phyloP scores from a whole-genome alignment of 2,797 vertebrate species.

The Sparidentex hasta region DNA sequence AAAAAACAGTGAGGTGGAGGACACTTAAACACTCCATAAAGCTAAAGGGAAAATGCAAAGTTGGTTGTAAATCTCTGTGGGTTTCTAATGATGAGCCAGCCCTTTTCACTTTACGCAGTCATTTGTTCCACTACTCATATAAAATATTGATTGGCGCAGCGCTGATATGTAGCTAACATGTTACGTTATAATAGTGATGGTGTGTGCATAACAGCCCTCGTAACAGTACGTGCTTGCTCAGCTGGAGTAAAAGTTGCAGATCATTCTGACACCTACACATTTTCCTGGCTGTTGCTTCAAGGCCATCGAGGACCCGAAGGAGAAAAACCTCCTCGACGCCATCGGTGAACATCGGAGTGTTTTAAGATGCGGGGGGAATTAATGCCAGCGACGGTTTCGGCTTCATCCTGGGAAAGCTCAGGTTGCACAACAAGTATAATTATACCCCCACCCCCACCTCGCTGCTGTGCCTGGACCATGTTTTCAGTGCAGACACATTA shows the following conservation, averaged over 20 bases:
- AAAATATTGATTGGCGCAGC: slow-evolving; percentile 29
- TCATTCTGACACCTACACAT: slow-evolving; percentile 18
- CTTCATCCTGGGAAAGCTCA: slow-evolving; percentile 54
- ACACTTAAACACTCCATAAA: neutral
- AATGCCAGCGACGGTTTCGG: slow-evolving; percentile 49
- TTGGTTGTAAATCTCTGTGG: slow-evolving; percentile 6
- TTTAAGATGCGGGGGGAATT: slow-evolving; percentile 46
- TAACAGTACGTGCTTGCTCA: slow-evolving; percentile 11
- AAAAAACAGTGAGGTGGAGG: slow-evolving; percentile 11
- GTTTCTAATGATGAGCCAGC: neutral
- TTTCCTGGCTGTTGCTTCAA: slow-evolving; percentile 18
- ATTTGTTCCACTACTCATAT: slow-evolving; percentile 25
- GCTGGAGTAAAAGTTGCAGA: slow-evolving; percentile 9
- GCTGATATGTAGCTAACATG: slow-evolving; percentile 25
- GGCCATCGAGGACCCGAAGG: neutral
- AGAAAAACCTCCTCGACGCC: slow-evolving; percentile 26
- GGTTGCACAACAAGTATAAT: slow-evolving; percentile 69
- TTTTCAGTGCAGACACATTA: slow-evolving; percentile 74
- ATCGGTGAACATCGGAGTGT: slow-evolving; percentile 39
- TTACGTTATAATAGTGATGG: slow-evolving; percentile 14
- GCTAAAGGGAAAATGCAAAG: neutral
- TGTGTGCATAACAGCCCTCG: slow-evolving; percentile 2
- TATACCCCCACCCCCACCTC: slow-evolving; percentile 65
- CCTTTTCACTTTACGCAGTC: slow-evolving; percentile 3
- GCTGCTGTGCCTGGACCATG: slow-evolving; percentile 60